phyloP scores from a whole-genome alignment of 2,113 vertebrate genomes.

The Dipodomys spectabilis region DNA sequence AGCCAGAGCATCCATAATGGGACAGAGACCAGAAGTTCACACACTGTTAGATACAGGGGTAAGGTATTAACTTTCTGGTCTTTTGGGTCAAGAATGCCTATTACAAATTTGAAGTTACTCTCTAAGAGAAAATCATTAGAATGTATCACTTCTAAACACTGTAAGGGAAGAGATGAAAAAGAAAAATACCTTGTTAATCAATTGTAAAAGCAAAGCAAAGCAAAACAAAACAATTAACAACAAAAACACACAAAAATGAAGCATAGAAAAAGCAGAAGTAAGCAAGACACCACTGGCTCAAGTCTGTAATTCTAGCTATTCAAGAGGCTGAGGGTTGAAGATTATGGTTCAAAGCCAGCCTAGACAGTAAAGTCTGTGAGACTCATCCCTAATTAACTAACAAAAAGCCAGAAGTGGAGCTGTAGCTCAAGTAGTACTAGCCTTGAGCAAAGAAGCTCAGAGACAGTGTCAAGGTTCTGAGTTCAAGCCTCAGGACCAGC shows the following conservation, averaged over 20 bases:
- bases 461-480: too few relatives aligned
- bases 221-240: not conserved
- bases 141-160: not conserved
- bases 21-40: not conserved
- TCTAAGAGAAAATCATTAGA: slow-evolving; percentile 42
- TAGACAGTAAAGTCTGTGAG: too few relatives aligned
- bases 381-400: too few relatives aligned
- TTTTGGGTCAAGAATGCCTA: not conserved
- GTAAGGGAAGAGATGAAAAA: not conserved
- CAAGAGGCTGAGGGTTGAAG: too few relatives aligned
- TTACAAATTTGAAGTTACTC: not conserved
- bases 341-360: too few relatives aligned
- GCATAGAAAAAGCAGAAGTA: slow-evolving; percentile 24
- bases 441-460: too few relatives aligned
- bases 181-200: not conserved
- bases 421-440: too few relatives aligned
- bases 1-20: not conserved
- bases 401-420: too few relatives aligned
- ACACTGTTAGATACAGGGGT: not conserved
- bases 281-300: not conserved
- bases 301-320: too few relatives aligned
- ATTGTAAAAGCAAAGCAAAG: slow-evolving; percentile 28
- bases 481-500: too few relatives aligned
- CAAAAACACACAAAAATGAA: slow-evolving; percentile 8
- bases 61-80: not conserved